Base-by-base conservation (phyloP, 2,888 invertebrate genomes). In the Dascillus cervinus region DNA sequence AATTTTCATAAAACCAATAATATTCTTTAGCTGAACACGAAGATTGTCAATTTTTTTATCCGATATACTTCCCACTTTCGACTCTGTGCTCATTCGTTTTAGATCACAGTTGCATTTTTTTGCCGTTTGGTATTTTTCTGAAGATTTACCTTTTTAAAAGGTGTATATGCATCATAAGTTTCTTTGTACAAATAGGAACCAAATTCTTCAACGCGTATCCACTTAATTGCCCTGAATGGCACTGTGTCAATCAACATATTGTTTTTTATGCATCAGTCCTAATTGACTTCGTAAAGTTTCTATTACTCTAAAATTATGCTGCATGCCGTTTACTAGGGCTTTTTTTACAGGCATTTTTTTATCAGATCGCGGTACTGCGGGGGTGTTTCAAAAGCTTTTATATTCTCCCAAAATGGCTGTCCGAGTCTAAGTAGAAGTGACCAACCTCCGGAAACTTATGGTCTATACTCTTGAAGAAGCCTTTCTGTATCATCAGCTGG, bases 381-480 rank as follows among this genome's bases (percentile, higher is more conserved):
- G 52, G 44, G 31, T 50, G 49, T 15, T 50, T 34, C 14, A 55
- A 26, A 17, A 41, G 35, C 32, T 53, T 55, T 44, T 56, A 52
- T 19, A 55, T 52, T 13, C 44, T 31, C 12, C 53, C 53, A 43
- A 55, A 55, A 44, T 57, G 52, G 31, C 53, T 15, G 29, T 55
- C 51, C n/a, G 47, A 51, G 34, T 55, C 55, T 24, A 55, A 34
- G 41, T 49, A 53, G n/a, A 47, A 47, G 39, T 55, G 51, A 4
- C 52, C 53, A 12, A 53, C 54, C 35, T 50, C 53, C 3, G 55
- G 54, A 42, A 55, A 56, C 42, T 58, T 55, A 35, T 57, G 52
- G 22, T 55, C 52, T 12, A 52, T 52, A 6, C 37, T 31, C 35
- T 53, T 44, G 35, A 50, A 54, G 24, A 41, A 34, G 22, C 47